These are phyloP conservation scores for Philereme vetulata DNA, from an alignment of 2,888 invertebrate genomes.

Conservation along the genomic window DNA sequence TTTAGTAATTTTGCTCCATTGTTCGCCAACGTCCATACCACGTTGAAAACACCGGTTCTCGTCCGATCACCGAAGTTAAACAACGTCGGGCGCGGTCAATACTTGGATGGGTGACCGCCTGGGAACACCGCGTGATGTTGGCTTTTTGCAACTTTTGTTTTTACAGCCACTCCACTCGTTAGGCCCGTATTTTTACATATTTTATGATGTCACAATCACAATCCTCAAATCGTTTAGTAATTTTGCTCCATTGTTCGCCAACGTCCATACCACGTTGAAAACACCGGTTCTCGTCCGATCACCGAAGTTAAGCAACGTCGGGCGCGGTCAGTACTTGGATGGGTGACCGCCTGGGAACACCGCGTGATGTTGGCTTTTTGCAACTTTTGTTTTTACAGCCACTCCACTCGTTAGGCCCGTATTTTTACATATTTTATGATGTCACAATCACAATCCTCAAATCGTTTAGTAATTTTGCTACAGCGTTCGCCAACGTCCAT, in stretches of 20 bases:
- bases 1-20: no score
- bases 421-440: no score
- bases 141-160: constrained; percentile 44
- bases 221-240: no score
- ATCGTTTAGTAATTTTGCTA: no score
- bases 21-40: no score
- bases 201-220: no score
- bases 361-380: constrained; percentile 56
- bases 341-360: constrained; percentile 76
- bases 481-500: constrained; percentile 63
- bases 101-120: constrained; percentile 81
- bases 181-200: no score
- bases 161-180: no score
- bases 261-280: constrained; percentile 64
- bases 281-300: constrained; percentile 77
- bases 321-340: constrained; percentile 80
- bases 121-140: constrained; percentile 59
- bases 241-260: no score
- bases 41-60: constrained; percentile 56
- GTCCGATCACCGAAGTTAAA: constrained; percentile 79
- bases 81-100: constrained; percentile 79
- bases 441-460: no score
- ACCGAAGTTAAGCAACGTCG: constrained; percentile 78
- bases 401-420: no score
- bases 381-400: no score